Evolutionary conservation across 2,888 invertebrate species (phyloP).

Genomic region (Dione vanillae): DNA sequence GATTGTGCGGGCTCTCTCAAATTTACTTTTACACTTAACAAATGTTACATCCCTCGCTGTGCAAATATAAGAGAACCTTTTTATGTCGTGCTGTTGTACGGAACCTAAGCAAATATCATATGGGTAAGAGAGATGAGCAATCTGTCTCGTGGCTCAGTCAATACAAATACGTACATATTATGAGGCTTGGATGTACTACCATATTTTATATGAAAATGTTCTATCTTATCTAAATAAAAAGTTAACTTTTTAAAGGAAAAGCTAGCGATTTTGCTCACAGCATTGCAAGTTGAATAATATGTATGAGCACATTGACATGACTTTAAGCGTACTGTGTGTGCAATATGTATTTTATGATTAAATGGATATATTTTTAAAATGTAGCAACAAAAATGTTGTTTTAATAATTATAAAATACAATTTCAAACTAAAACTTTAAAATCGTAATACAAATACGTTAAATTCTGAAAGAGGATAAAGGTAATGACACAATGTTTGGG

Average conservation of each 20-base stretch:
- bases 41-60: conserved; percentile 55
- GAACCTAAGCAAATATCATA: conserved; percentile 56
- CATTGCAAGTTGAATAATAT: conserved; percentile 33
- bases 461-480: conserved; percentile 5
- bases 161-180: conserved; percentile 46
- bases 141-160: conserved; percentile 44
- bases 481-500: conserved; percentile 17
- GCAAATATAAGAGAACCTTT: conserved; percentile 55
- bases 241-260: conserved; percentile 41
- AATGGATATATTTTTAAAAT: neutral
- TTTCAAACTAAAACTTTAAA: no score
- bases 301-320: conserved; percentile 32
- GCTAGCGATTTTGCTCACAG: conserved; percentile 40
- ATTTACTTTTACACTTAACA: conserved; percentile 62
- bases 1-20: conserved; percentile 52
- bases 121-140: conserved; percentile 47
- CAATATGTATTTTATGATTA: conserved; percentile 5
- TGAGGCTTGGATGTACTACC: conserved; percentile 33
- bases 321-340: conserved; percentile 13
- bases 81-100: conserved; percentile 50
- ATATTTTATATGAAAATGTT: conserved; percentile 42
- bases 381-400: neutral
- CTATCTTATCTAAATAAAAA: conserved; percentile 41
- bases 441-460: conserved; percentile 33
- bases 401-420: neutral